phyloP scores from a whole-genome alignment of 2,113 vertebrate species.

The Athene cunicularia region DNA sequence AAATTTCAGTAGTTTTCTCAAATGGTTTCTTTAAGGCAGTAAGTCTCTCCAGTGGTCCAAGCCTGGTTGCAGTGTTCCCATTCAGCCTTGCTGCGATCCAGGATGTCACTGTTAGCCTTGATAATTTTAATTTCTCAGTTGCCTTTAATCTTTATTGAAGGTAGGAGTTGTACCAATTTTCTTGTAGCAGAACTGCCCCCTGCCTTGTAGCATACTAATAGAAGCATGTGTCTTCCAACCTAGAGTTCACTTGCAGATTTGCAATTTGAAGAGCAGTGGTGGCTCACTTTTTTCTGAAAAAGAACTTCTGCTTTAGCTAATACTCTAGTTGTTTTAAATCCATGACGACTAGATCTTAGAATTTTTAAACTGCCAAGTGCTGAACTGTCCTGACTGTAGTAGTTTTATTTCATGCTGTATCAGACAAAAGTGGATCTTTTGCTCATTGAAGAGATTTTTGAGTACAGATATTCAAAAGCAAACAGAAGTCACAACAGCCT shows the following conservation, averaged over 20 bases:
- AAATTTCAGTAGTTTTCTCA: neutral
- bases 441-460: neutral
- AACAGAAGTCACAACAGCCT: neutral
- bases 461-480: neutral
- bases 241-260: neutral
- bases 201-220: rapidly evolving
- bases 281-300: neutral
- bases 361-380: neutral
- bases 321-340: neutral
- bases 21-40: neutral
- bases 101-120: neutral
- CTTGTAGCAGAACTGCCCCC: neutral
- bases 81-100: neutral
- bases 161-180: neutral
- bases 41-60: neutral
- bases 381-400: neutral
- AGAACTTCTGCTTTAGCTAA: neutral
- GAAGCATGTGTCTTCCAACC: neutral
- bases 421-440: neutral
- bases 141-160: neutral
- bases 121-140: neutral
- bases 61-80: neutral
- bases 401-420: neutral
- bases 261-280: neutral
- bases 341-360: neutral